phyloP scores from a whole-genome alignment of 2,888 invertebrate genomes.

The Xanthia togata region DNA sequence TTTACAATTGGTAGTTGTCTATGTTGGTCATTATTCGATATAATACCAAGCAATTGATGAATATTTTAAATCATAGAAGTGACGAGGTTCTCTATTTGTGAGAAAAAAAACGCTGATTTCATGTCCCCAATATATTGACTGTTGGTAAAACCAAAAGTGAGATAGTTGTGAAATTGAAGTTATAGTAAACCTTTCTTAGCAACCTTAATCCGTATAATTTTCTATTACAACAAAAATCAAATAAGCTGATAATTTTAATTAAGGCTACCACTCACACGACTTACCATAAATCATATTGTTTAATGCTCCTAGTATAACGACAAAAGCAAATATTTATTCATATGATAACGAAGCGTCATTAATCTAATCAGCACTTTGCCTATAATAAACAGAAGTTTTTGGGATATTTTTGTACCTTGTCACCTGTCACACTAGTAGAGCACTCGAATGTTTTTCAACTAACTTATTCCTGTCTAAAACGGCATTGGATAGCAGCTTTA shows the following conservation, averaged over 20 bases:
- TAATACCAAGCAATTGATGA: too few relatives aligned
- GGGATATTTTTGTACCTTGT: constrained; percentile 21
- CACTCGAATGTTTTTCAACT: constrained; percentile 26
- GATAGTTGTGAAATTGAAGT: neutral
- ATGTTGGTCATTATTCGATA: too few relatives aligned
- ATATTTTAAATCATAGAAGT: too few relatives aligned
- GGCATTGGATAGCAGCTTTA: constrained; percentile 60
- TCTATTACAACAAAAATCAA: neutral
- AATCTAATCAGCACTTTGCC: constrained; percentile 21
- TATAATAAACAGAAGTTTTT: constrained; percentile 12
- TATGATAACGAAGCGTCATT: constrained; percentile 1
- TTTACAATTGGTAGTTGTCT: too few relatives aligned
- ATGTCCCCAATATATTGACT: too few relatives aligned
- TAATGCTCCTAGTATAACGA: constrained; percentile 15
- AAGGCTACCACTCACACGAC: neutral
- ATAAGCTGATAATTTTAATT: neutral
- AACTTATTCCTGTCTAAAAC: constrained; percentile 48
- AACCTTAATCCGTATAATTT: neutral
- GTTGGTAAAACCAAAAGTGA: neutral
- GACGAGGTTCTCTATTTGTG: too few relatives aligned
- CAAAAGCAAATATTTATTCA: constrained; percentile 8
- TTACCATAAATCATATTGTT: constrained; percentile 21
- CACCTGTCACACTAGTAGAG: constrained; percentile 27
- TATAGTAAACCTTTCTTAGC: neutral
- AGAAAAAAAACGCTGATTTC: too few relatives aligned